A percentile compares a stretch with the other conserved stretches of the same genome.
phyloP scores from a whole-genome alignment of 2,888 invertebrate genomes.

The Noctua janthe region DNA sequence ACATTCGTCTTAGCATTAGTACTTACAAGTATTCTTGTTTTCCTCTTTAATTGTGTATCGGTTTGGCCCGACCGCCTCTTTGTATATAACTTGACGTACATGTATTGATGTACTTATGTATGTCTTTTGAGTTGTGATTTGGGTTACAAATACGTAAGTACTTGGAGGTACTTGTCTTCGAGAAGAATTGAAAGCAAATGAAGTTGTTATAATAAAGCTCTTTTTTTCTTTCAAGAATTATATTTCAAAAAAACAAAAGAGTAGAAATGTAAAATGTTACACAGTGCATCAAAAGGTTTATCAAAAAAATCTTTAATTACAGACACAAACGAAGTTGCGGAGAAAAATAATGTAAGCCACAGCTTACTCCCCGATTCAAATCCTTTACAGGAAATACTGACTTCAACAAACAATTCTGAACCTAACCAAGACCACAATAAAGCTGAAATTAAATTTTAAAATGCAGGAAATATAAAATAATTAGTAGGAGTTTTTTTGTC shows the following conservation, averaged over 20 bases:
- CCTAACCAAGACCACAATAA: constrained; percentile 49
- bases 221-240: not conserved
- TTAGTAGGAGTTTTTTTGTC: constrained; percentile 79
- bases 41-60: constrained; percentile 89
- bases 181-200: not conserved
- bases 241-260: not conserved
- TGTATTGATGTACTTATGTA: constrained; percentile 19
- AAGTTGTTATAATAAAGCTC: not conserved
- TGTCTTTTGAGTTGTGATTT: constrained; percentile 13
- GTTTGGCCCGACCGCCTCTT: constrained; percentile 77
- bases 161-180: not conserved
- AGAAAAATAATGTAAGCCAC: constrained; percentile 67
- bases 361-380: constrained; percentile 68
- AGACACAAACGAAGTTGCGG: constrained; percentile 34
- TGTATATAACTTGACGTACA: constrained; percentile 32
- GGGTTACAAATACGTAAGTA: constrained; percentile 17
- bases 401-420: constrained; percentile 53
- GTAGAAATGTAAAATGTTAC: constrained; percentile 7
- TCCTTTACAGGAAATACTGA: constrained; percentile 58
- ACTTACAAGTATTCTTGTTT: constrained; percentile 87
- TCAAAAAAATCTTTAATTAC: constrained; percentile 45
- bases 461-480: constrained; percentile 72
- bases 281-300: constrained; percentile 15
- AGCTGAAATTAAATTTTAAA: constrained; percentile 55
- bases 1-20: constrained; percentile 90